Percentiles rank a stretch among this genome's conserved stretches.
These are phyloP conservation scores for Nephrocerus scutellatus DNA, from an alignment of 2,888 invertebrate genomes.

Conservation along the genomic window DNA sequence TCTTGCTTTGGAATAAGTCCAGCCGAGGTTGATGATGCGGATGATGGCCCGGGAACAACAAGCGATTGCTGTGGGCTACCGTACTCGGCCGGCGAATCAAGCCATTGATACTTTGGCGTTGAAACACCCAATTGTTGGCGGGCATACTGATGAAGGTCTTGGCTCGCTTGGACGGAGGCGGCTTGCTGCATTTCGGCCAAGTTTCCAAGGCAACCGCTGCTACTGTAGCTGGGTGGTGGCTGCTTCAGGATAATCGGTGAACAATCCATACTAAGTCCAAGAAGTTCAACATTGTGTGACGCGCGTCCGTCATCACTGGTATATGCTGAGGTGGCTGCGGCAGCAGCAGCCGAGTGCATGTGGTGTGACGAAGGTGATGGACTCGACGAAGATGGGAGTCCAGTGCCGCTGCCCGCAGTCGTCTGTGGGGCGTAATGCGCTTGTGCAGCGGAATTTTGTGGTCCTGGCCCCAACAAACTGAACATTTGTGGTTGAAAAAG, in stretches of 20 bases:
- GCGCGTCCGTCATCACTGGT: slow-evolving; percentile 47
- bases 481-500: slow-evolving; percentile 59
- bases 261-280: slow-evolving; percentile 58
- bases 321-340: too few relatives aligned
- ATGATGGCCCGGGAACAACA: slow-evolving; percentile 55
- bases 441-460: slow-evolving; percentile 50
- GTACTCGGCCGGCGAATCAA: slow-evolving; percentile 53
- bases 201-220: slow-evolving; percentile 51
- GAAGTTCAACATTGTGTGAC: slow-evolving; percentile 52
- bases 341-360: slow-evolving; percentile 24
- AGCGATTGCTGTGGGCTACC: slow-evolving; percentile 50
- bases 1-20: slow-evolving; percentile 67
- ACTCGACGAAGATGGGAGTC: slow-evolving; percentile 41
- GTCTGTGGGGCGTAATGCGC: slow-evolving; percentile 52
- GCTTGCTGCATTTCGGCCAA: slow-evolving; percentile 51
- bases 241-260: slow-evolving; percentile 55
- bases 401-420: slow-evolving; percentile 42
- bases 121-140: slow-evolving; percentile 49
- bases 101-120: slow-evolving; percentile 62
- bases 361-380: slow-evolving; percentile 41
- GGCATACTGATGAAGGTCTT: slow-evolving; percentile 52
- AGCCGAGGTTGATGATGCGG: slow-evolving; percentile 41
- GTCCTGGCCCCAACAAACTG: slow-evolving; percentile 55
- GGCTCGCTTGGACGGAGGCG: slow-evolving; percentile 44
- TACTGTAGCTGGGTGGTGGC: slow-evolving; percentile 57